These are phyloP conservation scores for Corella eumyota DNA, from an alignment of 23 tunicate genomes.

Conservation along the genomic window DNA sequence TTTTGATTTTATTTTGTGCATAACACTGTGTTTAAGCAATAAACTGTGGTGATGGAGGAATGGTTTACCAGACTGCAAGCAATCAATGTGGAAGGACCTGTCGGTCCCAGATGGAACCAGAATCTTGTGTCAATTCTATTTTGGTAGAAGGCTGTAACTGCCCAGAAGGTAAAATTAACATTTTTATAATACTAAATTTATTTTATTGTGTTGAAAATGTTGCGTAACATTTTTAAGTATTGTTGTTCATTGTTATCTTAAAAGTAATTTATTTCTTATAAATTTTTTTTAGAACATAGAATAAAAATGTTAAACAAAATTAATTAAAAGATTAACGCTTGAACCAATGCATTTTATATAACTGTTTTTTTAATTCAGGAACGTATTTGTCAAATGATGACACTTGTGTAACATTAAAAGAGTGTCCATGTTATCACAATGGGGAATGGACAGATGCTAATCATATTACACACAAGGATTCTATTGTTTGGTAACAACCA, in stretches of 20 bases:
- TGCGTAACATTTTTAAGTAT: too few species aligned
- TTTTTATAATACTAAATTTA: too few species aligned
- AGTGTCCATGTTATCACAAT: conserved; percentile 20
- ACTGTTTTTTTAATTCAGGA: conserved; percentile 1
- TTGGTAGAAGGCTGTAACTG: conserved; percentile 54
- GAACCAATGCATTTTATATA: too few species aligned
- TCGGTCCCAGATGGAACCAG: conserved; percentile 15
- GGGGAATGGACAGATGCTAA: conserved; percentile 16
- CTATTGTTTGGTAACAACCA: not conserved
- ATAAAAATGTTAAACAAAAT: too few species aligned
- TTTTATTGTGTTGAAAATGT: too few species aligned
- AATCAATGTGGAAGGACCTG: conserved; percentile 20
- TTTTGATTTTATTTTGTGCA: not conserved
- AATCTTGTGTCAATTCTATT: conserved; percentile 1
- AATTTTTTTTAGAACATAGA: too few species aligned
- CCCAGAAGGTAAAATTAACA: conserved; percentile 8
- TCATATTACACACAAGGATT: conserved; percentile 13
- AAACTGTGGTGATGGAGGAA: conserved; percentile 19
- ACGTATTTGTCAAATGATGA: conserved; percentile 2
- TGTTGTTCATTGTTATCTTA: too few species aligned
- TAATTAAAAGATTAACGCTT: too few species aligned
- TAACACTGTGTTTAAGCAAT: not conserved
- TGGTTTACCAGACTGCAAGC: conserved; percentile 13
- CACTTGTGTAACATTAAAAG: conserved; percentile 10
- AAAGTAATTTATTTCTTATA: too few species aligned